Evolutionary conservation across 2,113 vertebrate species (phyloP).

Genomic region (Damaliscus lunatus): DNA sequence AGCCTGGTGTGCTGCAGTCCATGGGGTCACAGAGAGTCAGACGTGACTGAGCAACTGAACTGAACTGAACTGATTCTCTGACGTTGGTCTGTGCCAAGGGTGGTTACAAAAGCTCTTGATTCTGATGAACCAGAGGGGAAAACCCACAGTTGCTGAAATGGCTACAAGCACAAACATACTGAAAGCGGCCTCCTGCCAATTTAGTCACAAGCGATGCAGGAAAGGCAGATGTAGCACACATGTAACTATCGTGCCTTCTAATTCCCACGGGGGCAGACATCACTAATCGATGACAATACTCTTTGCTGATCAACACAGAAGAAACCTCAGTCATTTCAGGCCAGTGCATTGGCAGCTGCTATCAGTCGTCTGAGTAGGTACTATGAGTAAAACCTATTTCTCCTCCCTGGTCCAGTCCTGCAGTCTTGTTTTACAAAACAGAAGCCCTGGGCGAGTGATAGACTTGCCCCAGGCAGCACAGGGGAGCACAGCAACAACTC

Average conservation of each 20-base stretch:
- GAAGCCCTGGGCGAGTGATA: not conserved
- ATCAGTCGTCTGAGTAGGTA: accelerated
- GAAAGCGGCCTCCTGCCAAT: not conserved
- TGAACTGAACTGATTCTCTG: not conserved
- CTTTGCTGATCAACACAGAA: not conserved
- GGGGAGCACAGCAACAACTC: not conserved
- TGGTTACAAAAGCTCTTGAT: not conserved
- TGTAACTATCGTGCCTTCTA: not conserved
- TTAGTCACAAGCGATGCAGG: not conserved
- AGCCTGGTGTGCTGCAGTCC: not conserved
- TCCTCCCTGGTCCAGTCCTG: not conserved
- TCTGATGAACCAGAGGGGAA: not conserved
- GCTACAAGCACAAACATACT: not conserved
- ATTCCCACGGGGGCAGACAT: not conserved
- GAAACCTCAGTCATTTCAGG: not conserved
- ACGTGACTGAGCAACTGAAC: not conserved
- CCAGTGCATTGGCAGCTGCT: not conserved
- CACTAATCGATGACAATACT: not conserved
- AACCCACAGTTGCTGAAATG: not conserved
- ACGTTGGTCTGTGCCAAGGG: no score
- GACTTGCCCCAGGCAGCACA: not conserved
- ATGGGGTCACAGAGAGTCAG: not conserved
- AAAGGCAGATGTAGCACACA: accelerated
- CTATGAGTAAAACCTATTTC: not conserved
- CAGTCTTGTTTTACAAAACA: not conserved